These are phyloP conservation scores for Drosophila saltans DNA, from an alignment of 1,140 invertebrate species.

Conservation along the genomic window DNA sequence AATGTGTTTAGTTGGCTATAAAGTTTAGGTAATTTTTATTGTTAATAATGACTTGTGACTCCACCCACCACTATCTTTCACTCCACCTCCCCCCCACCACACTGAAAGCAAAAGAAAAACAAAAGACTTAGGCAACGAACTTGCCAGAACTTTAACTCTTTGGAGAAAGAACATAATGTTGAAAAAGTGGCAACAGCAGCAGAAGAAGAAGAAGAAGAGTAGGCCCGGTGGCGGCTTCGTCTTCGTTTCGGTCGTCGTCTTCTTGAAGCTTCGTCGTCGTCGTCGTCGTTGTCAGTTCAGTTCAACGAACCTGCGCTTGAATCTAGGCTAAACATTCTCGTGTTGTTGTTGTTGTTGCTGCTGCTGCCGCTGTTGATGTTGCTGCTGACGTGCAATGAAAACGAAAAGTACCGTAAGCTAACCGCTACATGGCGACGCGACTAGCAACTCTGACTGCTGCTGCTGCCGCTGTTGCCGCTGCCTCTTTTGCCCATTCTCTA, in stretches of 20 bases:
- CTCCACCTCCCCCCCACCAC: not conserved
- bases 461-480: not conserved
- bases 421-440: conserved; percentile 68
- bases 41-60: conserved; percentile 4
- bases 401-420: conserved; percentile 83
- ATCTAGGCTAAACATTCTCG: conserved; percentile 83
- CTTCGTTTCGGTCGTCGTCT: conserved; percentile 6
- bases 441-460: not conserved
- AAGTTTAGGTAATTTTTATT: not conserved
- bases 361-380: conserved; percentile 16
- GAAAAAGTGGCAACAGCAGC: conserved; percentile 9
- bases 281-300: conserved; percentile 66
- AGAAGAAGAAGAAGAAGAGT: conserved; percentile 18
- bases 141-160: conserved; percentile 46
- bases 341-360: conserved; percentile 43
- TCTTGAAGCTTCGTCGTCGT: not conserved
- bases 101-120: conserved; percentile 38
- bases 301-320: conserved; percentile 83
- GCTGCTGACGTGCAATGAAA: conserved; percentile 82
- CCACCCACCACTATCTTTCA: too few relatives aligned
- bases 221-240: conserved; percentile 11
- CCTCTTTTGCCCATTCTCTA: conserved; percentile 5
- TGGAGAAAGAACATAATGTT: conserved; percentile 33
- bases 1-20: not conserved
- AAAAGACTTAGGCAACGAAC: conserved; percentile 72